Conservation (phyloP, 30 jellyfish, hydroid and myxozoan genomes). For the Sanderia malayensis region DNA sequence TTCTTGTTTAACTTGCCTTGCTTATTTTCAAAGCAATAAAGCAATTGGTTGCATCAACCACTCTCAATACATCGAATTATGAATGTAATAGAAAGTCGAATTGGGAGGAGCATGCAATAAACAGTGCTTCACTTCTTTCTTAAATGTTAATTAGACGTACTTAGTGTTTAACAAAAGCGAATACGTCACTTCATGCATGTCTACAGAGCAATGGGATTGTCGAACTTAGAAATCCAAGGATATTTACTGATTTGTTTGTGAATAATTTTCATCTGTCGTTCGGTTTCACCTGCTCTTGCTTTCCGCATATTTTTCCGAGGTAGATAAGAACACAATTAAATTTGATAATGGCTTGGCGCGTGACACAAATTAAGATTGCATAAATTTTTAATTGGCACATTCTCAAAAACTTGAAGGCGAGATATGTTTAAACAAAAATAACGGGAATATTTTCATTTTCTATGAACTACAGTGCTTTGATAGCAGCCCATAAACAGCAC, state of each 20-base stretch:
- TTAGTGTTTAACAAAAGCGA: no score
- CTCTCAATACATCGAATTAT: no score
- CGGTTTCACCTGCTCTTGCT: conserved; percentile 36
- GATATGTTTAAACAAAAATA: conserved; percentile 19
- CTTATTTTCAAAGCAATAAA: no score
- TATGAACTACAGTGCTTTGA: conserved; percentile 20
- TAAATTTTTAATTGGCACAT: conserved; percentile 28
- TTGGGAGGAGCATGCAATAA: no score
- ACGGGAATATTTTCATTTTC: neutral
- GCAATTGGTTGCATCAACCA: no score
- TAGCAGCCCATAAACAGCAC: neutral
- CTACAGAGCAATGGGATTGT: no score
- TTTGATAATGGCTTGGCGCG: conserved; percentile 53
- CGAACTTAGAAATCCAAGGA: no score
- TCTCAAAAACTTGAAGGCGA: neutral
- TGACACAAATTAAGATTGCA: conserved; percentile 50
- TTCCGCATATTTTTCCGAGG: conserved; percentile 2
- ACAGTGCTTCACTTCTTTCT: no score
- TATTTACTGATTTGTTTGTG: neutral
- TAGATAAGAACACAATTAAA: conserved; percentile 47
- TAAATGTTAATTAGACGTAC: no score
- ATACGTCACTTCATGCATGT: no score
- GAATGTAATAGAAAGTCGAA: no score
- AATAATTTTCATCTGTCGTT: conserved; percentile 13
- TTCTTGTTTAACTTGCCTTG: no score